Evolutionary conservation across 2,888 invertebrate genomes (phyloP), one percentile per base, ranked within the genome.

Genomic region (Eupithecia inturbata): DNA sequence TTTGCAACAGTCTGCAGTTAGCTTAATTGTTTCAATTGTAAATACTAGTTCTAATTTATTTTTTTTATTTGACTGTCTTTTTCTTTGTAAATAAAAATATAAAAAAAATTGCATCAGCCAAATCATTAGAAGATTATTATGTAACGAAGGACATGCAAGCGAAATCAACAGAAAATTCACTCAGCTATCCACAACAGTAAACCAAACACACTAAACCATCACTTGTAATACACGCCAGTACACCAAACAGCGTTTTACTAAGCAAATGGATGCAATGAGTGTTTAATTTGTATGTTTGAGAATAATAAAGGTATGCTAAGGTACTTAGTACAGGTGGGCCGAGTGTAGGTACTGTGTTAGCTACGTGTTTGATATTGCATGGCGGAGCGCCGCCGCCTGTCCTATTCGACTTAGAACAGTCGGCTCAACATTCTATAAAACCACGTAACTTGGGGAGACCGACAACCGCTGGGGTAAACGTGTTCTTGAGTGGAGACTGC

Each of bases 201-300:
- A 39, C 7, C 39, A 66, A 66, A 66, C 66, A 66, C 26, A n/a
- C 64, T 36, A 33, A 22, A 64, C 62, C 36, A 66, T 39, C 66
- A 64, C 39, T 66, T 66, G 66, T 66, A 66, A 66, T 66, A 66
- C 66, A 66, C 45, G 36, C 66, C 39, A 36, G 39, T 66, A 66
- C 66, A 66, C 66, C 71, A 78, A 78, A 78, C 73, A 77, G 72
- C 71, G 77, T 77, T 80, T 79, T 80, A 79, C 78, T 77, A 67
- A 78, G 70, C 77, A 80, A 79, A 79, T 79, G 76, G 70, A 77
- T 81, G 71, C 76, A 79, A 72, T 70, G 78, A 77, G 78, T 81
- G 77, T 83, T 82, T 81, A 79, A 78, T 80, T 82, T 79, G 62
- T 70, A 82, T 85, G 80, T 85, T 85, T 84, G 83, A 82, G 78